Base-by-base conservation (phyloP, 1,140 invertebrate genomes). In the Phymorhynchus buccinoides region DNA sequence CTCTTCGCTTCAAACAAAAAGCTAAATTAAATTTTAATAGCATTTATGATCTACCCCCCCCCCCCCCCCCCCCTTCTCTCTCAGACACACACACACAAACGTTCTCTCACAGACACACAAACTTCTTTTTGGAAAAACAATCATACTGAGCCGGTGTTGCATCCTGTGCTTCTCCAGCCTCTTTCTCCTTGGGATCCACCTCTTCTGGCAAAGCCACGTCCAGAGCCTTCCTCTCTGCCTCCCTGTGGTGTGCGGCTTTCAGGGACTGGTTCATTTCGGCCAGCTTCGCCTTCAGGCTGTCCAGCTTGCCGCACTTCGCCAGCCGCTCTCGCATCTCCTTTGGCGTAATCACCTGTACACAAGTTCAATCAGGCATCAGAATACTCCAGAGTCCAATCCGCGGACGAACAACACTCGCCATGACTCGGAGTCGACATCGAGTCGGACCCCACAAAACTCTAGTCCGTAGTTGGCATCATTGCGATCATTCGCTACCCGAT, bases 281-380 rank as follows among this genome's bases (percentile, higher is more conserved):
- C n/a, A 92, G 85, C 32, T 90, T 88, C 7, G 86, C 87, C 75
- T 92, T 91, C 27, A 92, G 75, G 68, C 91, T 89, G 22, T 88
- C 88, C 30, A 93, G 78, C 78, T 90, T 90, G 0, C 89, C 89
- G 86, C 88, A 89, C 83, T 92, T 91, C 12, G 88, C 83, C 66
- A 92, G 87, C 44, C 89, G 89, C 4, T 85, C 85, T 85, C 90
- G 80, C 37, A 81, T 90, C 16, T 91, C 79, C 22, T 86, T 84
- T 3, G 85, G 85, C 39, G 87, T n/a, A 82, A 80, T 83, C 32
- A 85, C 30, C 68, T 71, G 68, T 12, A 3, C 30, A 4, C 4
- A 71, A 71, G 18, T 71, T 35, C 12, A 7, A 62, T 62, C 22
- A 27, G 22, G 22, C n/a, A 27, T 62, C 22, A 62, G 22, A 62